Evolutionary conservation across 1,140 invertebrate species (phyloP).

Genomic region (Coenobita brevimanus): DNA sequence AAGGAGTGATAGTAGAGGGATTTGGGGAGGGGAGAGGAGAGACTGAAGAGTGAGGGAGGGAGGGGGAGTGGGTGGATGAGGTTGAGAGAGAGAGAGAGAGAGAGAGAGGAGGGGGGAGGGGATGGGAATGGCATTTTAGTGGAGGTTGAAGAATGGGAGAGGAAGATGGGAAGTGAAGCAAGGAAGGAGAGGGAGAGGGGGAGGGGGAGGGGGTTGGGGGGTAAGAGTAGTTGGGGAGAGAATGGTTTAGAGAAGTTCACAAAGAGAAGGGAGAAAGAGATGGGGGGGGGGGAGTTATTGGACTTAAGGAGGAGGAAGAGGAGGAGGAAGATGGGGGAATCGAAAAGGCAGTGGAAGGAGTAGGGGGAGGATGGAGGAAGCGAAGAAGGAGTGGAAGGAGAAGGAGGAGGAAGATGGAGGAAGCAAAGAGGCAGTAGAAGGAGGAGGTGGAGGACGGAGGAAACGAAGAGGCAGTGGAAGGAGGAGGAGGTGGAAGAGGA

Average conservation of each 20-base stretch:
- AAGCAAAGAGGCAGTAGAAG: not conserved
- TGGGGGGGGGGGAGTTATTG: not conserved
- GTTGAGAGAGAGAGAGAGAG: not conserved
- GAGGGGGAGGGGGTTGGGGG: not conserved
- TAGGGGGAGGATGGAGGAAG: not conserved
- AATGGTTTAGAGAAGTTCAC: not conserved
- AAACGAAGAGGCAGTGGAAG: not conserved
- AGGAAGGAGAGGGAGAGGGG: not conserved
- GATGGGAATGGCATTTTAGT: not conserved
- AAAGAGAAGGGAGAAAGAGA: not conserved
- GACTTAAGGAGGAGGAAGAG: too few species aligned
- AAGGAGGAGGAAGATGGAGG: too few species aligned
- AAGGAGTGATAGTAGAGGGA: too few species aligned
- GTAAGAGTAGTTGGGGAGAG: too few species aligned
- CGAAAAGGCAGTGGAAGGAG: not conserved
- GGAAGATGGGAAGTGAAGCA: not conserved
- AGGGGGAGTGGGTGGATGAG: not conserved
- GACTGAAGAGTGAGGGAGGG: conserved; percentile 4
- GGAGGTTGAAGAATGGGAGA: not conserved
- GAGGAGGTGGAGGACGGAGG: not conserved
- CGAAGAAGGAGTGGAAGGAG: not conserved
- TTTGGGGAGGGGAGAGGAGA: not conserved
- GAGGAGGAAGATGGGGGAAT: too few species aligned
- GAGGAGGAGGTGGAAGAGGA: not conserved
- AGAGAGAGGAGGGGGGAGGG: not conserved